Evolutionary conservation across 1,140 invertebrate species (phyloP).

Genomic region (Dryas iulia): DNA sequence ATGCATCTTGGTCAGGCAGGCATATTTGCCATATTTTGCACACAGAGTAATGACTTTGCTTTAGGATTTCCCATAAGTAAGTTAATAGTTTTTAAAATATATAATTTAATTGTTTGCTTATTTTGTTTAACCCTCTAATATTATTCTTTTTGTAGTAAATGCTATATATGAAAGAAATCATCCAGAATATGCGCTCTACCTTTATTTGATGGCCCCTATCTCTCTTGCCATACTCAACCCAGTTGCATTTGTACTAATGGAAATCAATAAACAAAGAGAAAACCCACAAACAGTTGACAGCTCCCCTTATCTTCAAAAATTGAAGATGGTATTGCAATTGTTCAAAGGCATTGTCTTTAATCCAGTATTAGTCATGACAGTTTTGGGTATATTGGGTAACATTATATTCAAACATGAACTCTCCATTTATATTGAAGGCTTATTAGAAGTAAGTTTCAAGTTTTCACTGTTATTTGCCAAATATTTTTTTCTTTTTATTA

Average conservation of each 20-base stretch:
- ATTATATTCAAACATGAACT: constrained; percentile 89
- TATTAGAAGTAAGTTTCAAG: constrained; percentile 84
- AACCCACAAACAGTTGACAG: constrained; percentile 32
- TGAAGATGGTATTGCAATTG: constrained; percentile 64
- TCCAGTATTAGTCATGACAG: constrained; percentile 95
- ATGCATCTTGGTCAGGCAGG: constrained; percentile 92
- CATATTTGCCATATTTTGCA: constrained; percentile 96
- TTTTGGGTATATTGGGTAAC: constrained; percentile 94
- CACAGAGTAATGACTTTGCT: constrained; percentile 99
- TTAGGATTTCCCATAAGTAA: constrained; percentile 97
- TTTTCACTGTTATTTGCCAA: background rate
- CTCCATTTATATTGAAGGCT: constrained; percentile 86
- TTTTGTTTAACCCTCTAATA: background rate
- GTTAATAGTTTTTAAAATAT: constrained; percentile 63
- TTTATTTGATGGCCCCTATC: constrained; percentile 97
- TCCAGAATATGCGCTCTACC: constrained; percentile 93
- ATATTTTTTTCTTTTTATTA: too few relatives aligned
- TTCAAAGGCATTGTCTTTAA: constrained; percentile 89
- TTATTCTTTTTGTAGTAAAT: constrained; percentile 82
- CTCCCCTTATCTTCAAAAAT: constrained; percentile 19
- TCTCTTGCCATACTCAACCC: constrained; percentile 96
- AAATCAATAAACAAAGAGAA: constrained; percentile 87
- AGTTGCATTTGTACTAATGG: constrained; percentile 94
- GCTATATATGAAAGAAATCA: constrained; percentile 89
- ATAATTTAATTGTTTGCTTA: background rate